A percentile compares a stretch with the other conserved stretches of the same genome.
Conservation (phyloP, 2,113 vertebrate genomes). For the Psittacula cyanocephala region DNA sequence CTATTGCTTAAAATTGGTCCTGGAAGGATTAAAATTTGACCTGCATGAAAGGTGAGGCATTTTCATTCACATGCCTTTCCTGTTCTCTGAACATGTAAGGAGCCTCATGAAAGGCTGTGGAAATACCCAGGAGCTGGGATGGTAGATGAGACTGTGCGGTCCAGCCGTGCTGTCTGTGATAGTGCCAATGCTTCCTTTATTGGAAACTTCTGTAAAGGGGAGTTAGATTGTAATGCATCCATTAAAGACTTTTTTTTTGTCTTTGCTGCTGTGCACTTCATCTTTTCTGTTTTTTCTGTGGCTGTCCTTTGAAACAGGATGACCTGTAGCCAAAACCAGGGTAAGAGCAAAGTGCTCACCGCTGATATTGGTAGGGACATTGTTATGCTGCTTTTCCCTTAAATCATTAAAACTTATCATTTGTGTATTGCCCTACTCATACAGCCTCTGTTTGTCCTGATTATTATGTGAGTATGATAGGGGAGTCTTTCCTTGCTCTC, state of each 20-base stretch:
- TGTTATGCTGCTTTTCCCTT: not conserved
- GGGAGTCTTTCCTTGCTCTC: not conserved
- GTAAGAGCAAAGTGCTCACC: not conserved
- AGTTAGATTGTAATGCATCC: not conserved
- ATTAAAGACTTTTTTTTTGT: not conserved
- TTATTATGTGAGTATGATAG: not conserved
- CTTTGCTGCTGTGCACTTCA: not conserved
- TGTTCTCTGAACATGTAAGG: not conserved
- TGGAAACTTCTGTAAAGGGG: not conserved
- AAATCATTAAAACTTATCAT: not conserved
- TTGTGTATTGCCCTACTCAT: not conserved
- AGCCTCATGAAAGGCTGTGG: not conserved
- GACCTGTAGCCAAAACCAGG: not conserved
- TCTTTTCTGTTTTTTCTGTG: not conserved
- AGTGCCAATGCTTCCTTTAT: not conserved
- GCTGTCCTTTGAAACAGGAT: not conserved
- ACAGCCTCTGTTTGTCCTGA: not conserved
- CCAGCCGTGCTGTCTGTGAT: not conserved
- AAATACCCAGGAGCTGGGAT: not conserved
- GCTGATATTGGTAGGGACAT: not conserved
- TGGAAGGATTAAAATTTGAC: conserved; percentile 29
- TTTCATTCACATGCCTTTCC: not conserved
- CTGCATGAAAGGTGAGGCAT: not conserved
- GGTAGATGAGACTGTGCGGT: not conserved
- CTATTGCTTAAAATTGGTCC: conserved; percentile 12